Percentiles rank a stretch among this genome's conserved stretches.
Conservation (phyloP, 2,888 invertebrate species). For the Oscheius myriophilus region DNA sequence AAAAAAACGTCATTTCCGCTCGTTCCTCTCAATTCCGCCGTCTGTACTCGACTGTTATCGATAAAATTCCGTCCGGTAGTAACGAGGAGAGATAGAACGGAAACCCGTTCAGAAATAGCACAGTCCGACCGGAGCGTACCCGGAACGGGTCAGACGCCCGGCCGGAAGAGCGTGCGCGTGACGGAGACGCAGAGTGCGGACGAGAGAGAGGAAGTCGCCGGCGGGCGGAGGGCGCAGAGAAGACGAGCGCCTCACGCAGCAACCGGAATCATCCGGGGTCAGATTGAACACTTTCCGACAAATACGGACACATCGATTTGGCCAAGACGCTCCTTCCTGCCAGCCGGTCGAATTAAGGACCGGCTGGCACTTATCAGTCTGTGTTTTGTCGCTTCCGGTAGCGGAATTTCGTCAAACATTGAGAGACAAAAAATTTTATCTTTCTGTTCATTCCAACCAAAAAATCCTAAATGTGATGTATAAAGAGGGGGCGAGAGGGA, state of each 20-base stretch:
- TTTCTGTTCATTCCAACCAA: no score
- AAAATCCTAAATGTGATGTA: no score
- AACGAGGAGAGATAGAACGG: conserved; percentile 20
- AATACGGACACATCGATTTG: conserved; percentile 1
- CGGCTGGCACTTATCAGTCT: background rate
- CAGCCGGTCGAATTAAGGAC: conserved; percentile 3
- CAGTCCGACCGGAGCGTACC: conserved; percentile 27
- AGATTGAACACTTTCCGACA: conserved; percentile 9
- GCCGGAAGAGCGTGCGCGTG: conserved; percentile 15
- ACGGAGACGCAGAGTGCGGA: conserved; percentile 22
- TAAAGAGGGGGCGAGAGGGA: no score
- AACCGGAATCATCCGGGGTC: conserved; percentile 24
- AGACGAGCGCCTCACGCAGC: conserved; percentile 1
- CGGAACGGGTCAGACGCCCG: conserved; percentile 23
- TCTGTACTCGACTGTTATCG: no score
- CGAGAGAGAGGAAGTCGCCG: conserved; percentile 1
- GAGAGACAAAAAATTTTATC: no score
- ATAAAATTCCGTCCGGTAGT: no score
- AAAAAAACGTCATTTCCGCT: no score
- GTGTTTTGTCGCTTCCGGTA: no score
- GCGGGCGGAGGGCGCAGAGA: background rate
- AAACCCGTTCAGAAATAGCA: conserved; percentile 34
- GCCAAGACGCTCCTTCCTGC: conserved; percentile 1
- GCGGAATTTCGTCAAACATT: background rate
- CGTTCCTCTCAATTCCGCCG: background rate